Evolutionary conservation across 2,113 vertebrate species (phyloP).

Genomic region (Nothocercus julius): DNA sequence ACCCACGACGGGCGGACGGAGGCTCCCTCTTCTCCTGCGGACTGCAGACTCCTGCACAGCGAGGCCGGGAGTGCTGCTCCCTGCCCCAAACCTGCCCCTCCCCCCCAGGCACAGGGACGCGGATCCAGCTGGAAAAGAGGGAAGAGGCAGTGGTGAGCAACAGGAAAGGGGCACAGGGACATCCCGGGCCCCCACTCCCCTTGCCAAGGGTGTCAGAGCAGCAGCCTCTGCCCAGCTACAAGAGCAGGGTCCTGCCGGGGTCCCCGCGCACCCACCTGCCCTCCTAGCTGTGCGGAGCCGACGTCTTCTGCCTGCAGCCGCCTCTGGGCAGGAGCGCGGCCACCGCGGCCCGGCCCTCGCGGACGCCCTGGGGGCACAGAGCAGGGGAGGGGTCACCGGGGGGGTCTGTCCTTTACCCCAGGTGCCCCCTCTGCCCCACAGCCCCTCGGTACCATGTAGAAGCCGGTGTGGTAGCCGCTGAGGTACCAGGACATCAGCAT

Average conservation of each 20-base stretch:
- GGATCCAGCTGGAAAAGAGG: not conserved
- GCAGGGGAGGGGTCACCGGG: not conserved
- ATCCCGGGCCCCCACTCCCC: fast-evolving
- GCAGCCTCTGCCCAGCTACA: no score
- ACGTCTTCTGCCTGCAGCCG: not conserved
- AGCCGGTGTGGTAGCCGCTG: slow-evolving; percentile 76
- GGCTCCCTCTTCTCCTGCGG: not conserved
- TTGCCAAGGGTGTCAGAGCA: not conserved
- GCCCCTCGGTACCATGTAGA: slow-evolving; percentile 39
- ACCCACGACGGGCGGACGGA: not conserved
- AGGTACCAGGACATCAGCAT: slow-evolving; percentile 79
- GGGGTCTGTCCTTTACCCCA: not conserved
- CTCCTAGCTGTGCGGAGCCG: not conserved
- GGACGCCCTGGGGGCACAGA: not conserved
- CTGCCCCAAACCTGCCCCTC: not conserved
- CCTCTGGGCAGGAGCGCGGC: fast-evolving
- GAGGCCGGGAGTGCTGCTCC: fast-evolving
- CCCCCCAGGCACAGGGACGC: fast-evolving
- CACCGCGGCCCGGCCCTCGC: not conserved
- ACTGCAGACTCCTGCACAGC: no score
- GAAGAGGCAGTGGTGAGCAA: fast-evolving
- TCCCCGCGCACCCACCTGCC: not conserved
- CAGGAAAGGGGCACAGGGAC: not conserved
- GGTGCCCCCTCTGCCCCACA: fast-evolving
- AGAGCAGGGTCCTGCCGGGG: fast-evolving